Conservation (phyloP, 2,113 vertebrate genomes). For the Fulmarus glacialis region DNA sequence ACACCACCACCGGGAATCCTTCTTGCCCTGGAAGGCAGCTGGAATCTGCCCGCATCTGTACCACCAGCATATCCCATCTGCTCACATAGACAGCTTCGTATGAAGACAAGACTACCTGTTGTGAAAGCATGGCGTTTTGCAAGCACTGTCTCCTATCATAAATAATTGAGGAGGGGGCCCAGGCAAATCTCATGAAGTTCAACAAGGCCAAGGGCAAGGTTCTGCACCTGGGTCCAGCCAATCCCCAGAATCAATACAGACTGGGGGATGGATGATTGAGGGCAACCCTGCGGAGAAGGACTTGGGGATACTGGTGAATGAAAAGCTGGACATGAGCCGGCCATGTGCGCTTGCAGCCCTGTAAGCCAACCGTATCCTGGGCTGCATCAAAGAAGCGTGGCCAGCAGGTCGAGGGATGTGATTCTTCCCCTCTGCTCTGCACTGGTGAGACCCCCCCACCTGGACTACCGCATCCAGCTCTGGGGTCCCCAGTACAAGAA, state of each 20-base stretch:
- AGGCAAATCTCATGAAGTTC: background rate
- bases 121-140: background rate
- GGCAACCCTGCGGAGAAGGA: background rate
- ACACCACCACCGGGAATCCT: background rate
- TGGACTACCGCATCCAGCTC: background rate
- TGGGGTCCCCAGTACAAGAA: rapidly evolving
- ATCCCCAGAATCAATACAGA: background rate
- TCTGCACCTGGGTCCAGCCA: background rate
- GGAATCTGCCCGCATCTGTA: background rate
- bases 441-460: rapidly evolving
- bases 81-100: rapidly evolving
- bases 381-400: background rate
- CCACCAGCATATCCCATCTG: background rate
- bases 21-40: background rate
- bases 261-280: background rate
- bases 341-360: rapidly evolving
- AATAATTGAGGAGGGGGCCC: background rate
- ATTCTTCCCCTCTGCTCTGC: background rate
- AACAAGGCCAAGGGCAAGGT: background rate
- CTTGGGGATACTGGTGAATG: background rate
- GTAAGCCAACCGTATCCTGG: background rate
- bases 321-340: background rate
- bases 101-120: background rate
- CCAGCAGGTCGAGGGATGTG: background rate
- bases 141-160: background rate